Evolutionary conservation across 2,113 vertebrate genomes (phyloP), one percentile per base, ranked within the genome.

Genomic region (Micronycteris hirsuta): DNA sequence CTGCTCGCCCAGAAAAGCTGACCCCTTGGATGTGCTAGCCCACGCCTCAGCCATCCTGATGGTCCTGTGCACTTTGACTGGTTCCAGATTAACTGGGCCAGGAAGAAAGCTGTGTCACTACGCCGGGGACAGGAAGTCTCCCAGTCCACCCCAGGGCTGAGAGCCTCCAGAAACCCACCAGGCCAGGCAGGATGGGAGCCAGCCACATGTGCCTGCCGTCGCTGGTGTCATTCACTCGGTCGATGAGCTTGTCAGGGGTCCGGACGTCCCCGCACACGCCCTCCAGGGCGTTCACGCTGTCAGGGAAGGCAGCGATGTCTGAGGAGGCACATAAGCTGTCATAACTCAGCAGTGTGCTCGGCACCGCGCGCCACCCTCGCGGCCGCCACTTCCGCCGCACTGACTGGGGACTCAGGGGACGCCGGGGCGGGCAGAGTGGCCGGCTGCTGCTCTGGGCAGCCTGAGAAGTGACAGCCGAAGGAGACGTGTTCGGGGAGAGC

Each of bases 281-380:
- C 73, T 99, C 99, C 86, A 99, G 98, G 3, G 99, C 73, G 26
- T 99, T 99, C 92, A 99, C 99, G 0, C 99, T 99, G 98, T 99
- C 99, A 2, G 99, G 99, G 97, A 99, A 99, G 93, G 99, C 99
- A 11, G 99, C 99, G 4, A 99, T 99, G 97, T 99, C 99, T 99
- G 98, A 87, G 74, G 91, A 33, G 20, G 1, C 2, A 36, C 77
- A 93, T 97, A 97, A 98, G 98, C 0, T 19, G 41, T 93, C 94
- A 96, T 96, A 98, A 98, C 94, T 0, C 0, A 54, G 33, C 9
- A 0, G n/a, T 7, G 78, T 61, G 74, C 86, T 65, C 11, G 20
- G 82, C 4, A 74, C 15, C 1, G 0, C 0, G 4, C 16, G 88
- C 16, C 83, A 1, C 3, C 1, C 47, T 22, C 6, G 41, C 0